Percentiles rank a stretch among this genome's conserved stretches.
Evolutionary conservation across 2,888 invertebrate genomes (phyloP).

Genomic region (Scrobipalpa atriplicella): DNA sequence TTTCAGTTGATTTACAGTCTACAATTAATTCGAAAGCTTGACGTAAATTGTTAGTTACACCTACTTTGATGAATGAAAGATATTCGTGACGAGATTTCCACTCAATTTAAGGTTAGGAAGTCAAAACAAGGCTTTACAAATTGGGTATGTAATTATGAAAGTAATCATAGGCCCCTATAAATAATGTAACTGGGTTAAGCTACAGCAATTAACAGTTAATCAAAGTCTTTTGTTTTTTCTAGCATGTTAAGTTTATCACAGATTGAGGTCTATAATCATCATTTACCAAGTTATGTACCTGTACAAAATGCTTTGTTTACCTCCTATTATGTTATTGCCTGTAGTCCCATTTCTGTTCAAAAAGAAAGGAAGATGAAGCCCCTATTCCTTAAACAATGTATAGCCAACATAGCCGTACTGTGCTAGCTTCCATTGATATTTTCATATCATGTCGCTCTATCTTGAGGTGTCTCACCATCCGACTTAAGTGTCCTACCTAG

Average conservation of each 20-base stretch:
- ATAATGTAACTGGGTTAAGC: constrained; percentile 31
- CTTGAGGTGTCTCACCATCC: no score
- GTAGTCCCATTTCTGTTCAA: no score
- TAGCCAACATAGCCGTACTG: no score
- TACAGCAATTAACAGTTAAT: constrained; percentile 30
- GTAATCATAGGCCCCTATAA: constrained; percentile 22
- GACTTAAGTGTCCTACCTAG: background rate
- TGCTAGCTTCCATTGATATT: no score
- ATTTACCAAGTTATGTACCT: background rate
- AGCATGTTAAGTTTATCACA: constrained; percentile 25
- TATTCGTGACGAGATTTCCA: constrained; percentile 8
- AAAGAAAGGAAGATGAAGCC: no score
- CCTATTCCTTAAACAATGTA: no score
- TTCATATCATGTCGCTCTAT: no score
- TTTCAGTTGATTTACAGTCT: background rate
- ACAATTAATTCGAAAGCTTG: background rate
- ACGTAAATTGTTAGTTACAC: background rate
- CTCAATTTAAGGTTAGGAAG: background rate
- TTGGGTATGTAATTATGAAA: constrained; percentile 15
- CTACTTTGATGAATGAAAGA: background rate
- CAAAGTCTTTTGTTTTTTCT: constrained; percentile 26
- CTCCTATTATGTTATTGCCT: no score
- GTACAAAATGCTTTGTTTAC: no score
- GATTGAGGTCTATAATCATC: constrained; percentile 30
- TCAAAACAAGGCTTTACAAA: constrained; percentile 18